Evolutionary conservation across 2,888 invertebrate species (phyloP).

Genomic region (Ellobium chinense): DNA sequence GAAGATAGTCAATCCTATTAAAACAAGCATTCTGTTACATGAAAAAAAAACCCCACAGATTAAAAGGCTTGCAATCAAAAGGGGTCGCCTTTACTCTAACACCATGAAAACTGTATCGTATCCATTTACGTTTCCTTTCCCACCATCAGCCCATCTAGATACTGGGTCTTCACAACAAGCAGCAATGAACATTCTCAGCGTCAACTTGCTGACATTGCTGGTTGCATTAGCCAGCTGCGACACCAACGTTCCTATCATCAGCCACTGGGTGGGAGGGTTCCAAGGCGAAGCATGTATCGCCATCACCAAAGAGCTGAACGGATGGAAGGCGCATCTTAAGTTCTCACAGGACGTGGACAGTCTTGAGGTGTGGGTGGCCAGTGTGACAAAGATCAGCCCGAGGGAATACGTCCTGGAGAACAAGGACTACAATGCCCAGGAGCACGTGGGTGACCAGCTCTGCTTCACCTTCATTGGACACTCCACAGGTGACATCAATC

Average conservation of each 20-base stretch:
- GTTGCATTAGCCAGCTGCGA: background rate
- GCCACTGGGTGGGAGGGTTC: conserved; percentile 57
- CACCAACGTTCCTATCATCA: conserved; percentile 26
- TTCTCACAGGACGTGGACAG: conserved; percentile 55
- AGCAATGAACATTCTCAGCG: background rate
- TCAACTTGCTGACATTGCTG: background rate
- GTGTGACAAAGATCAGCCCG: conserved; percentile 32
- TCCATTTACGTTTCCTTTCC: background rate
- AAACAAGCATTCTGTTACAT: too few relatives aligned
- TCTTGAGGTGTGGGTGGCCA: conserved; percentile 58
- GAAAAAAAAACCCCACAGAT: too few relatives aligned
- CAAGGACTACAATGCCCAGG: conserved; percentile 52
- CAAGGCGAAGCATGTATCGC: conserved; percentile 52
- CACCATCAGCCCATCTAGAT: background rate
- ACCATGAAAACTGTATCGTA: too few relatives aligned
- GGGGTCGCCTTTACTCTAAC: too few relatives aligned
- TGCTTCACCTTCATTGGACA: conserved; percentile 53
- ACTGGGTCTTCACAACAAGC: background rate
- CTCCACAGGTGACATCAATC: conserved; percentile 46
- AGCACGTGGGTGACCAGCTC: conserved; percentile 51
- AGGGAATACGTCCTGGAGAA: conserved; percentile 55
- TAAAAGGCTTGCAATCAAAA: too few relatives aligned
- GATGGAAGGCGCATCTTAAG: conserved; percentile 61
- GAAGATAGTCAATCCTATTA: too few relatives aligned
- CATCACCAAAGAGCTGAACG: conserved; percentile 54